Conservation (phyloP, 2,888 invertebrate species). For the Ariolimax columbianus region DNA sequence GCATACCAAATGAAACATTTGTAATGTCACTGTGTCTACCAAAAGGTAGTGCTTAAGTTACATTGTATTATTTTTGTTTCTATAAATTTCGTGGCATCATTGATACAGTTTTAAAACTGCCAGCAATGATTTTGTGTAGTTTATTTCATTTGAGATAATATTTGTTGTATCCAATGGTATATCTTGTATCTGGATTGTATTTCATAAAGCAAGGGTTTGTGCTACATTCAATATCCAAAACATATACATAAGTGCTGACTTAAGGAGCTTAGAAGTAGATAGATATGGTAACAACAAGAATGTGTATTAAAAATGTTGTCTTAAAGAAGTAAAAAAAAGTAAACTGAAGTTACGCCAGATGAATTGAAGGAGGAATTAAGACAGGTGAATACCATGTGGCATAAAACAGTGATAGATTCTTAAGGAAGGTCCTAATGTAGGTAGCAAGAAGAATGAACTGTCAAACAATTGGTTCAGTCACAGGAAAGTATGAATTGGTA, state of each 20-base stretch:
- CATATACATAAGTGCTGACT: background rate
- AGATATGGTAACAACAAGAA: too few species aligned
- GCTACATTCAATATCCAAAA: background rate
- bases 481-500: too few species aligned
- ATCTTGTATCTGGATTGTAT: background rate
- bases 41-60: background rate
- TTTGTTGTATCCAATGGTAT: background rate
- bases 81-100: background rate
- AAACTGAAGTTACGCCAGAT: too few species aligned
- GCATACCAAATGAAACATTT: slow-evolving; percentile 22
- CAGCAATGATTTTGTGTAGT: background rate
- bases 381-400: too few species aligned
- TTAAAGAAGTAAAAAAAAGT: too few species aligned
- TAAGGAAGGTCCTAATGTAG: too few species aligned
- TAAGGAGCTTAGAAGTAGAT: background rate
- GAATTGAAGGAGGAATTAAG: too few species aligned
- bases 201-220: background rate
- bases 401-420: too few species aligned
- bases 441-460: too few species aligned
- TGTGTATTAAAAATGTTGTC: too few species aligned
- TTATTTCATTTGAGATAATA: background rate
- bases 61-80: background rate
- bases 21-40: too few species aligned
- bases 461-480: too few species aligned
- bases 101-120: background rate